Percentiles rank a stretch among this genome's conserved stretches.
phyloP scores from a whole-genome alignment of 2,113 vertebrate genomes.

The Sebastes fasciatus region DNA sequence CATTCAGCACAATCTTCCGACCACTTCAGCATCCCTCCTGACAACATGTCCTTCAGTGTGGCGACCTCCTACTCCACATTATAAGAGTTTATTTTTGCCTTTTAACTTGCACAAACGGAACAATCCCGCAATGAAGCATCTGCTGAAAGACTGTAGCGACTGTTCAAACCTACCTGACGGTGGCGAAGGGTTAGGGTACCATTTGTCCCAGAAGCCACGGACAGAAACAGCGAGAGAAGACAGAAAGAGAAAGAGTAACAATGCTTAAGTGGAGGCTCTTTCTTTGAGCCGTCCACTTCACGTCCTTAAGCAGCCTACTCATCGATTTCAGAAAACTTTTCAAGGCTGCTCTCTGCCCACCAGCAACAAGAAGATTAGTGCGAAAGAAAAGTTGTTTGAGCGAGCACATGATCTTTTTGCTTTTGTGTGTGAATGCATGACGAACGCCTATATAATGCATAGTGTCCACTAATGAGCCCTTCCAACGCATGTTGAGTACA shows the following conservation, averaged over 20 bases:
- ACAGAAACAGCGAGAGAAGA: slow-evolving; percentile 14
- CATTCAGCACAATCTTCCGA: slow-evolving; percentile 28
- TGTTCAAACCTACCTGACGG: slow-evolving; percentile 2
- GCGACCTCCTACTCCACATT: slow-evolving; percentile 7
- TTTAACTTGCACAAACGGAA: slow-evolving; percentile 42
- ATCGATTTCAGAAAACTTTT: slow-evolving; percentile 48
- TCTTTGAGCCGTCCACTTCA: slow-evolving; percentile 47
- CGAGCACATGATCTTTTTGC: neutral
- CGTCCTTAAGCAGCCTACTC: slow-evolving; percentile 31
- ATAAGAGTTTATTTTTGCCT: slow-evolving; percentile 32
- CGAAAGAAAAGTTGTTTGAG: slow-evolving; percentile 19
- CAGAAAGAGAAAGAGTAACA: neutral
- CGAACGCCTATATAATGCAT: slow-evolving; percentile 28
- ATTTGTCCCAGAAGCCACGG: slow-evolving; percentile 34
- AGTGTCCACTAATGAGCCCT: slow-evolving; percentile 44
- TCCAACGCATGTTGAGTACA: slow-evolving; percentile 30
- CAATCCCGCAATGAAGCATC: slow-evolving; percentile 32
- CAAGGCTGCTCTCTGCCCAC: slow-evolving; percentile 50
- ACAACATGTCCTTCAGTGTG: slow-evolving; percentile 23
- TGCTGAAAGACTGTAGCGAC: neutral
- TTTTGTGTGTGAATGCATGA: neutral
- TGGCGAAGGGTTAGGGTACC: slow-evolving; percentile 18
- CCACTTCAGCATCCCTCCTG: slow-evolving; percentile 25
- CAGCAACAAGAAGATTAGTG: slow-evolving; percentile 17
- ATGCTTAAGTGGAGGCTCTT: slow-evolving; percentile 43